Evolutionary conservation across 2,113 vertebrate species (phyloP).

Genomic region (Barnardius zonarius): DNA sequence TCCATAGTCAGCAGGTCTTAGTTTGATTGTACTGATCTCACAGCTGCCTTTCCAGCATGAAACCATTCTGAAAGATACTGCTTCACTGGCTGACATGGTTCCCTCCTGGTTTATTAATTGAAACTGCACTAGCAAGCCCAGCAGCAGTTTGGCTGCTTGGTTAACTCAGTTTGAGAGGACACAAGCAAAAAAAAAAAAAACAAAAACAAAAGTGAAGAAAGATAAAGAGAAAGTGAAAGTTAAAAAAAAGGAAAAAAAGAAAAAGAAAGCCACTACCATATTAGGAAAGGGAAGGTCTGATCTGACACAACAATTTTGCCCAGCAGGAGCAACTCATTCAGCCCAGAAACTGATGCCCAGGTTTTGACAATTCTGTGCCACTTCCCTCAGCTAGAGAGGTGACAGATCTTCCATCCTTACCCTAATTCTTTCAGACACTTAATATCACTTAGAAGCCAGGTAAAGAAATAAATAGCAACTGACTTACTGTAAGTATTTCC

Average conservation of each 20-base stretch:
- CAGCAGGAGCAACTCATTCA: not conserved
- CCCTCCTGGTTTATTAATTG: not conserved
- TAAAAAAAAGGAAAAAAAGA: not conserved
- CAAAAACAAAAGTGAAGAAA: not conserved
- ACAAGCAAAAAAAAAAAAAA: not conserved
- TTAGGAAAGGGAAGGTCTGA: not conserved
- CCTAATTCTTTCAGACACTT: not conserved
- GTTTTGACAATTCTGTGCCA: not conserved
- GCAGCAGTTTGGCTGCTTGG: not conserved
- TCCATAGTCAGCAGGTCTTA: not conserved
- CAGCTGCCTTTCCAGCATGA: conserved; percentile 3
- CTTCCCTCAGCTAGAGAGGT: not conserved
- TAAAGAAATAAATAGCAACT: not conserved
- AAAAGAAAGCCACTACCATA: not conserved
- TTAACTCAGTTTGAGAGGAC: not conserved
- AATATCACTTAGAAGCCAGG: not conserved
- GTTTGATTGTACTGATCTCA: conserved; percentile 9
- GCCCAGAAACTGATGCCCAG: not conserved
- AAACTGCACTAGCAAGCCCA: not conserved
- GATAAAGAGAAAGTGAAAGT: no score
- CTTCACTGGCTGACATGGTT: not conserved
- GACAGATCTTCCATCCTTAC: not conserved
- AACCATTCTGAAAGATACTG: not conserved
- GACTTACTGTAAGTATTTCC: not conserved
- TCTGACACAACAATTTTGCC: not conserved